Percentiles rank a stretch among this genome's conserved stretches.
These are phyloP conservation scores for Orthosia gracilis DNA, from an alignment of 2,888 invertebrate species.

Conservation along the genomic window DNA sequence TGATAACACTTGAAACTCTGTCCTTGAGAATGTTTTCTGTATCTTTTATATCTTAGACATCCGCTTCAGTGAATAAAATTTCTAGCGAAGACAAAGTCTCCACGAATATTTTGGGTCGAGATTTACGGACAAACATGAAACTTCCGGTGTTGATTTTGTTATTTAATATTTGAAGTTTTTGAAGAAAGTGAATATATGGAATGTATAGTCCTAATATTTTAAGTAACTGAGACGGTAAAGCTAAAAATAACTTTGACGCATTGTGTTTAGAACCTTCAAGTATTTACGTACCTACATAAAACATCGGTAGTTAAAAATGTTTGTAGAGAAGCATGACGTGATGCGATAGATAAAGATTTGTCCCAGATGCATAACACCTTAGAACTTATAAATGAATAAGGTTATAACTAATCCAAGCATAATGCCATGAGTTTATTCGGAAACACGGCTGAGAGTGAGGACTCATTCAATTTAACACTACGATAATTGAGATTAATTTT, in stretches of 20 bases:
- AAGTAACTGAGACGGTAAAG: not conserved
- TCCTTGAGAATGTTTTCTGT: conserved; percentile 33
- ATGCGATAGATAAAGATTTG: not conserved
- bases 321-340: conserved; percentile 9
- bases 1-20: not conserved
- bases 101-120: conserved; percentile 16
- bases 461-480: not conserved
- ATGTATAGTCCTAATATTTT: not conserved
- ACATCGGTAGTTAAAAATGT: conserved; percentile 7
- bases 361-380: conserved; percentile 1
- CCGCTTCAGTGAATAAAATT: conserved; percentile 15
- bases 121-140: conserved; percentile 33
- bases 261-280: conserved; percentile 8
- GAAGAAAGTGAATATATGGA: not conserved
- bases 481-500: conserved; percentile 13
- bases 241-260: not conserved
- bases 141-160: conserved; percentile 28
- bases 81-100: conserved; percentile 25
- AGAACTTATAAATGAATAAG: not conserved
- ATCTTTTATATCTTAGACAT: conserved; percentile 27
- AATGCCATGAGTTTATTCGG: conserved; percentile 23
- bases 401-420: not conserved
- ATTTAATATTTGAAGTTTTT: not conserved
- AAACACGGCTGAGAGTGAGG: not conserved
- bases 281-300: not conserved